phyloP scores from a whole-genome alignment of 2,113 vertebrate genomes.

The Sphyrna mokarran region DNA sequence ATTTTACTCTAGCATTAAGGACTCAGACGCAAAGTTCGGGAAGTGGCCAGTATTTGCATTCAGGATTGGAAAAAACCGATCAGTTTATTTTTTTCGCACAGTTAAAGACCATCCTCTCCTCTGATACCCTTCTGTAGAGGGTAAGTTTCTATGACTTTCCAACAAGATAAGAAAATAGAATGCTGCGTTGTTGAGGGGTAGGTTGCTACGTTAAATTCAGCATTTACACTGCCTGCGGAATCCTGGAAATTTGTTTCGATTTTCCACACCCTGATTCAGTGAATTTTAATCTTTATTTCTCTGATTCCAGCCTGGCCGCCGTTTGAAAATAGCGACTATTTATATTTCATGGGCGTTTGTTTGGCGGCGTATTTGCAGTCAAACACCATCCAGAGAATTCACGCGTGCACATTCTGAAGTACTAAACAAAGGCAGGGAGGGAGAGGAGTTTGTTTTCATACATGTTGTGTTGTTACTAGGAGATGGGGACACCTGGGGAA shows the following conservation, averaged over 20 bases:
- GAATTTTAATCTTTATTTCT: constrained; percentile 21
- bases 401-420: background rate
- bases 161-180: background rate
- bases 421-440: constrained; percentile 17
- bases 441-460: constrained; percentile 12
- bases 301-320: background rate
- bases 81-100: background rate
- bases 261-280: constrained; percentile 26
- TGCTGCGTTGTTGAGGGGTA: background rate
- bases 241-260: constrained; percentile 35
- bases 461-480: background rate
- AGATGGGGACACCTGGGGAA: constrained; percentile 29
- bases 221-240: background rate
- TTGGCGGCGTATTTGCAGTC: constrained; percentile 20
- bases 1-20: background rate
- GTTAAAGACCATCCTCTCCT: background rate
- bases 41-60: background rate
- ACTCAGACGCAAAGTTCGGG: background rate
- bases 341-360: constrained; percentile 33
- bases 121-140: background rate
- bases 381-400: constrained; percentile 24
- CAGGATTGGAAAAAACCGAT: background rate
- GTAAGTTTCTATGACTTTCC: background rate
- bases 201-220: constrained; percentile 18
- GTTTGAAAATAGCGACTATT: constrained; percentile 25